Conservation (phyloP, 2,113 vertebrate species). For the Erythrocercus mccallii region DNA sequence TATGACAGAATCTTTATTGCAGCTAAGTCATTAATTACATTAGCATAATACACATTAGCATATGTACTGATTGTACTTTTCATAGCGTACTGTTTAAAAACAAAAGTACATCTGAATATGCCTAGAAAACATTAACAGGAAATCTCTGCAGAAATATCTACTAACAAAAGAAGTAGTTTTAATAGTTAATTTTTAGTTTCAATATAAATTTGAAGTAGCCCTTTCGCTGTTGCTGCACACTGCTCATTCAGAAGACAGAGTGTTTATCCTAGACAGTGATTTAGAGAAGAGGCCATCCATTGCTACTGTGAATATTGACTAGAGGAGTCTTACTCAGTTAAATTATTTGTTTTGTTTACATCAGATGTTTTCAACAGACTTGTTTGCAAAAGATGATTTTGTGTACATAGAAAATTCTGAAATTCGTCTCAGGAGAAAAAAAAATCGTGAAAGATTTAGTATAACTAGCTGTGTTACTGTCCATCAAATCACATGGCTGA, state of each 20-base stretch:
- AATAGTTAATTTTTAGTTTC: neutral
- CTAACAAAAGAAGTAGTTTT: neutral
- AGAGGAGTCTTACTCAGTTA: neutral
- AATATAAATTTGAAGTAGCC: neutral
- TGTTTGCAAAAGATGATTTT: neutral
- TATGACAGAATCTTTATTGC: neutral
- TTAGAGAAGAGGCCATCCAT: neutral
- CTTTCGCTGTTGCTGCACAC: neutral
- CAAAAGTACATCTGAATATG: neutral
- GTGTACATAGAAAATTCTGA: neutral
- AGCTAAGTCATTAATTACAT: neutral
- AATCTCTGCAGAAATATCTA: neutral
- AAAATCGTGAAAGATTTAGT: neutral
- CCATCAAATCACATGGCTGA: neutral
- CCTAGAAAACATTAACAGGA: neutral
- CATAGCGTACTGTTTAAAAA: neutral
- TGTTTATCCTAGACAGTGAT: neutral
- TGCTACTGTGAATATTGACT: neutral
- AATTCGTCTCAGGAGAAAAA: neutral
- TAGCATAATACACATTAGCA: neutral
- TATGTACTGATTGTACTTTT: neutral
- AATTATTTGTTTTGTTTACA: neutral
- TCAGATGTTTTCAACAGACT: neutral
- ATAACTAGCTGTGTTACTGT: neutral
- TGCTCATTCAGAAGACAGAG: neutral